Conservation (phyloP, 2,113 vertebrate species). For the Vulpes lagopus region DNA sequence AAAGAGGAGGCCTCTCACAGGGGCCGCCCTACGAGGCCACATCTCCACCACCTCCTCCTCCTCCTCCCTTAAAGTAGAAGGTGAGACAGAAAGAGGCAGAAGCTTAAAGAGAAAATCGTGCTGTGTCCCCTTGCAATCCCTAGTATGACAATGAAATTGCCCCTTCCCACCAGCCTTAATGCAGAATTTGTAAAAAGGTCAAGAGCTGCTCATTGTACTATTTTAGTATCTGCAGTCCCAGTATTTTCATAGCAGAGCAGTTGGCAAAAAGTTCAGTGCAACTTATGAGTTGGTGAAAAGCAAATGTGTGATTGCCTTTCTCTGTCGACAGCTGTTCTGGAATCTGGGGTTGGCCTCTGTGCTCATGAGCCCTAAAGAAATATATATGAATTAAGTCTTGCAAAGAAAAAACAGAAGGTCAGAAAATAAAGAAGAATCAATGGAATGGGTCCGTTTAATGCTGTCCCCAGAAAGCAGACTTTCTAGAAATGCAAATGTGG, state of each 20-base stretch:
- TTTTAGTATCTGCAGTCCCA: neutral
- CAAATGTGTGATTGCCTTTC: neutral
- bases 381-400: neutral
- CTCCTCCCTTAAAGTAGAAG: neutral
- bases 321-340: neutral
- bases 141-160: neutral
- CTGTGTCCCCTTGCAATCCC: neutral
- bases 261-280: neutral
- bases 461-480: neutral
- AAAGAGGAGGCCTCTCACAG: neutral
- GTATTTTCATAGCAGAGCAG: neutral
- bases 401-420: neutral
- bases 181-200: neutral
- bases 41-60: rapidly evolving
- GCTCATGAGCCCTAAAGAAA: neutral
- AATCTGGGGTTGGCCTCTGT: neutral
- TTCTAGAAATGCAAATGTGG: neutral
- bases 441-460: neutral
- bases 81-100: neutral
- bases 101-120: neutral
- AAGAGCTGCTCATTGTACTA: neutral
- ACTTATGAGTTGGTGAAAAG: neutral
- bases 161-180: neutral
- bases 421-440: neutral
- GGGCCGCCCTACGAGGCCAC: neutral